Base-by-base conservation (phyloP, 2,113 vertebrate species). In the Sorex fumeus region DNA sequence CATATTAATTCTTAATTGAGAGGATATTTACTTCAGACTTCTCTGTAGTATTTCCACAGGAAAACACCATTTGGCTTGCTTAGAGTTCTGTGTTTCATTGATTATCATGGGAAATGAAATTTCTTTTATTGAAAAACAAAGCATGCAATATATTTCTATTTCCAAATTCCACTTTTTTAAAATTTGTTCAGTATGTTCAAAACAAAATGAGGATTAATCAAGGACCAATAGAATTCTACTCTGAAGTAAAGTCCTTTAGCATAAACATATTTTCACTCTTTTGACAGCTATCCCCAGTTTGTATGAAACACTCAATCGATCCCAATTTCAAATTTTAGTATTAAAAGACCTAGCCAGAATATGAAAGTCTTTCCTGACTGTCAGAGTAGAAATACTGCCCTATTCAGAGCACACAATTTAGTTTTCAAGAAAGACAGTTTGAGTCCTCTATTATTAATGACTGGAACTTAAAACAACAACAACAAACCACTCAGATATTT, bases 181-280 rank as follows among this genome's bases (percentile, higher is more conserved):
- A 86, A 62, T 94, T 94, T 95, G 45, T 84, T 95, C 83, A 90
- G 50, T 79, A 89, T 95, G 87, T 93, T 80, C 87, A 82, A 97
- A 97, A 96, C 87, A 97, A 97, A 95, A 95, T 70, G 89, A 25
- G 80, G 60, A 72, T 94, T 95, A 93, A 75, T n/a, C n/a, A 85
- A 91, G 21, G 47, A 79, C 80, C 93, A 91, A 53, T 9, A 45
- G 27, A 72, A 60, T 66, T 66, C 27, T 77, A 50, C 86, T 75
- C 90, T 82, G 77, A 95, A 70, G 70, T 53, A 28, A 74, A 1
- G 21, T 96, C 93, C 74, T 94, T 94, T 78, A 82, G 87, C 21
- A 32, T 30, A 78, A 90, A 25, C 18, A 11, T 64, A 36, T 64
- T 34, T 94, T 76, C 64, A 30, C 1, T 7, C 19, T 89, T 70